Evolutionary conservation across 2,888 invertebrate genomes (phyloP), one percentile per base, ranked within the genome.

Genomic region (Lamellibrachia satsuma): DNA sequence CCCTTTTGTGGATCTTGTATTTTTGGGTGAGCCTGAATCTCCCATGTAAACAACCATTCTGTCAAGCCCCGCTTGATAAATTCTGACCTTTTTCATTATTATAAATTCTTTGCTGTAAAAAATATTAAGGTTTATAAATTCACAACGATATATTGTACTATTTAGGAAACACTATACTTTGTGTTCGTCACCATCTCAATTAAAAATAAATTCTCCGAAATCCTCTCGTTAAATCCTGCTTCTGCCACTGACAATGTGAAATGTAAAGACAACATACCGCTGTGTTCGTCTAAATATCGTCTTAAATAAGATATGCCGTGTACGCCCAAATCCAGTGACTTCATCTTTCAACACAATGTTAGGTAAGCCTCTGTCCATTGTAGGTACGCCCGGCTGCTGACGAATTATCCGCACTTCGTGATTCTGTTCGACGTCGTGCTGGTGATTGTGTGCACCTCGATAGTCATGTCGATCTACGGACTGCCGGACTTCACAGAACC

Each of bases 351-450:
- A 11, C 15, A 75, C 22, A 6, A 22, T n/a, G n/a, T 22, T 22
- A 39, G 39, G 39, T 39, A 39, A 39, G 39, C 39, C 39, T 39
- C 39, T 39, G 39, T 39, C 39, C 39, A 39, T 39, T 39, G 39
- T 39, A 92, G 92, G 90, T 92, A 92, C 55, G 52, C 90, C 11
- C 39, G 92, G 52, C 52, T 92, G 39, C 52, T 92, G 90, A 55
- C 55, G 27, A 90, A 52, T 8, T 90, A 90, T 55, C 92, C 92
- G 22, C 90, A 90, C 11, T 52, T 92, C 8, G 90, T 92, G 52
- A 90, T 92, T 39, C n/a, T 92, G 11, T n/a, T 92, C n/a, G 92
- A 92, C 27, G 52, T 92, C 90, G 90, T 92, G 27, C 52, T 92
- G 90, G 92, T 55, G 8, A 9, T 90, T 15, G 90, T 92, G n/a